phyloP scores from a whole-genome alignment of 2,113 vertebrate species.

The Felis catus region F.catus_Fca126_mat1.0 CM031413.1:143518001-143518500 shows the following conservation, averaged over 20 bases:
- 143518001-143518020: not conserved
- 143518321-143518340: not conserved
- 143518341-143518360: not conserved
- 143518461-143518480: not conserved
- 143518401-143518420: not conserved
- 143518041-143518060: not conserved
- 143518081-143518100: not conserved
- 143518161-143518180: not conserved
- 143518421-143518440: not conserved
- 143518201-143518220: not conserved
- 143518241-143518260: not conserved
- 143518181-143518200: not conserved
- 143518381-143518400: not conserved
- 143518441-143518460: not conserved
- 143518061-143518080: not conserved
- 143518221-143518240: not conserved
- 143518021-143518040: slow-evolving; percentile 31
- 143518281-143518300: not conserved
- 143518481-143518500: not conserved
- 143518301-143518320: not conserved
- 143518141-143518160: not conserved
- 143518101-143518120: not conserved
- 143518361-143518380: not conserved
- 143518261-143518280: not conserved
- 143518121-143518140: not conserved